Evolutionary conservation across 2,888 invertebrate species (phyloP).

Genomic region (Aphrophora alni): DNA sequence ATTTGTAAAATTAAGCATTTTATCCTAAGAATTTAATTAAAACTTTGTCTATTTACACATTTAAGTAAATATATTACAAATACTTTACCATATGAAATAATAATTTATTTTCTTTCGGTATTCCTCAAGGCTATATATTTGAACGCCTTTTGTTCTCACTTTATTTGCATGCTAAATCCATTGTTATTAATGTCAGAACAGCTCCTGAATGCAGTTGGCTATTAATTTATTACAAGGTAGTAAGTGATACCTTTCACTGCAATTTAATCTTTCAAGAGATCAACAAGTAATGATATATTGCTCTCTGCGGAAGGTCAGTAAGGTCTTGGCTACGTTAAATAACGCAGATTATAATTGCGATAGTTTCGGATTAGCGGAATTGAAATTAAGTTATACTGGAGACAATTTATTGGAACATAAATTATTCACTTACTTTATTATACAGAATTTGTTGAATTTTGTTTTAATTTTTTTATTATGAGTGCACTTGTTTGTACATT

Average conservation of each 20-base stretch:
- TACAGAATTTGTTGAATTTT: no score
- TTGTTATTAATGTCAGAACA: background rate
- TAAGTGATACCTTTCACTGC: background rate
- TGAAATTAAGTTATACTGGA: background rate
- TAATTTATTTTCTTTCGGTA: background rate
- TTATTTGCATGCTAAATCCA: background rate
- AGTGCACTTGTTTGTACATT: no score
- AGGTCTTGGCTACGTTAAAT: background rate
- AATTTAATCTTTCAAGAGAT: background rate
- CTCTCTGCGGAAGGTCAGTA: background rate
- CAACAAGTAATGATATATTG: background rate
- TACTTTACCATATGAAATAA: background rate
- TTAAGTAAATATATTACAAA: no score
- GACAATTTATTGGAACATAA: no score
- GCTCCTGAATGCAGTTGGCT: background rate
- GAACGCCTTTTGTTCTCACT: background rate
- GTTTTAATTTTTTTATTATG: no score
- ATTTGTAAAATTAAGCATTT: no score
- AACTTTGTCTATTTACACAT: no score
- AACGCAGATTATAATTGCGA: background rate
- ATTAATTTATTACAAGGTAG: background rate
- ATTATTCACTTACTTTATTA: no score
- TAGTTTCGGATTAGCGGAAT: background rate
- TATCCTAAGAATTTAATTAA: no score
- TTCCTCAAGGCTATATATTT: background rate